phyloP scores from a whole-genome alignment of 2,888 invertebrate genomes.

The Metallyticus violacea region DNA sequence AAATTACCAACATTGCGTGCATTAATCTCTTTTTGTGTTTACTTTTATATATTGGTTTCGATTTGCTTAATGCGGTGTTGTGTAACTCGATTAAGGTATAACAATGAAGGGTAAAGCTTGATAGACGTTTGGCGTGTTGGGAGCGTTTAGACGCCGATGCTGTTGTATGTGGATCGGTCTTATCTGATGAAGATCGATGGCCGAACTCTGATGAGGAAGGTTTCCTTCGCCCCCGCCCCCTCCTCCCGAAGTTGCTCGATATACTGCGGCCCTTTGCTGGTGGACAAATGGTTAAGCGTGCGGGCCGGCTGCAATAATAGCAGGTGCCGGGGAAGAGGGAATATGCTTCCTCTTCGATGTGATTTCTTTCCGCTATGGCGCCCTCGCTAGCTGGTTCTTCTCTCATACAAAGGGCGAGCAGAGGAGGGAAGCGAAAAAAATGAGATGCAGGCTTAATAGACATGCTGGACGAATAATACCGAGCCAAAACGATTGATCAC shows the following conservation, averaged over 20 bases:
- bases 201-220: conserved; percentile 1
- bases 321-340: background rate
- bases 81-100: background rate
- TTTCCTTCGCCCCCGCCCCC: background rate
- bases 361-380: background rate
- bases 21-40: background rate
- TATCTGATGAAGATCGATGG: conserved; percentile 13
- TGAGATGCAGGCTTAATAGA: background rate
- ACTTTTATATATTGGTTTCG: background rate
- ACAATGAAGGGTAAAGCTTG: background rate
- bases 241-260: background rate
- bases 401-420: background rate
- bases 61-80: background rate
- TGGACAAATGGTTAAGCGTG: conserved; percentile 9
- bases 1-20: background rate
- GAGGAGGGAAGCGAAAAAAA: background rate
- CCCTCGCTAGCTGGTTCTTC: background rate
- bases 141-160: background rate
- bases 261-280: background rate
- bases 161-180: background rate
- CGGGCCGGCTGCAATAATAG: background rate
- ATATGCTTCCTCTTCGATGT: background rate
- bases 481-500: background rate
- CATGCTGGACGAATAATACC: background rate
- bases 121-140: conserved; percentile 12